phyloP scores from a whole-genome alignment of 2,113 vertebrate genomes.

The Ursus arctos region DNA sequence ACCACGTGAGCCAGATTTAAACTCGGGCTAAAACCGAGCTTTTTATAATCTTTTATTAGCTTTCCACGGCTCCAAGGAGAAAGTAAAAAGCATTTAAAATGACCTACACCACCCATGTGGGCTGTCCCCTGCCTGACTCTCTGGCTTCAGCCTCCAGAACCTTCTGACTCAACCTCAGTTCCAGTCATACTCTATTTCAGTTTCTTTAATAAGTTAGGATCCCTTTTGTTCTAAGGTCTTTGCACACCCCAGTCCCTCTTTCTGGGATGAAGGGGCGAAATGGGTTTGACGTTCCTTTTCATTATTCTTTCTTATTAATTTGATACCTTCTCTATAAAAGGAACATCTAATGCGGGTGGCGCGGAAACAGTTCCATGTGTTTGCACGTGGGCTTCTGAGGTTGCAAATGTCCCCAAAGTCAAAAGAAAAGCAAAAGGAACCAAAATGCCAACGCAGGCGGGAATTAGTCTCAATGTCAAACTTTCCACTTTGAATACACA shows the following conservation, averaged over 20 bases:
- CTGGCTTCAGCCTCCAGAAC: neutral
- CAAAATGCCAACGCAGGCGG: constrained; percentile 70
- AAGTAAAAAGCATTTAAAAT: neutral
- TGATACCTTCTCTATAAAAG: constrained; percentile 20
- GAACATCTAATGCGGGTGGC: neutral
- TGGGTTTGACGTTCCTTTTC: neutral
- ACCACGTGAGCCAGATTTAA: neutral
- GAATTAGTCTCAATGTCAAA: constrained; percentile 74
- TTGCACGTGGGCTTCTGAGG: neutral
- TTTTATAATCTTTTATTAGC: neutral
- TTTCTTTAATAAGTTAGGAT: fast-evolving
- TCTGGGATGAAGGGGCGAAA: neutral
- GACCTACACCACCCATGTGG: fast-evolving
- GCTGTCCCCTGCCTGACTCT: neutral
- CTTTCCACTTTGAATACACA: constrained; percentile 76
- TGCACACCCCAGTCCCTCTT: neutral
- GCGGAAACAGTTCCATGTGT: fast-evolving
- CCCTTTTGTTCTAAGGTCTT: neutral
- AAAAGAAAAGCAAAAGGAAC: constrained; percentile 37
- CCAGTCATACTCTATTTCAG: no score
- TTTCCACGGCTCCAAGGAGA: neutral
- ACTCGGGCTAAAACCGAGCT: neutral
- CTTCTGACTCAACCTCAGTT: neutral
- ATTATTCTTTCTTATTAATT: neutral
- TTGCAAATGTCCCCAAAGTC: neutral